Conservation (phyloP, 2,797 vertebrate genomes). For the Okamejei kenojei region DNA sequence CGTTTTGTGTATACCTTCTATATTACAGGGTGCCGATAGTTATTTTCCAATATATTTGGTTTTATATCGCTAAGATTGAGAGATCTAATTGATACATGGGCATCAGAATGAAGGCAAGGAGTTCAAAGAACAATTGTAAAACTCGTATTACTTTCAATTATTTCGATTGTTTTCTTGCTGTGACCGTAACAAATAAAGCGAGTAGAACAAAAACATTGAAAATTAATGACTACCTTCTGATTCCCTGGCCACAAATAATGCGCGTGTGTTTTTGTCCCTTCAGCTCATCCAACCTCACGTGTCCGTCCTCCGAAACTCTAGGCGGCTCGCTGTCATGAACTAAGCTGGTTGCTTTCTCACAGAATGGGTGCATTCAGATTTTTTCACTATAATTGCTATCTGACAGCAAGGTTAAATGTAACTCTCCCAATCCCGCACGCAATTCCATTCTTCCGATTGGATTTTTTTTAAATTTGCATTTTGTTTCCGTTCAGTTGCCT, state of each 20-base stretch:
- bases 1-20: neutral
- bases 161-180: neutral
- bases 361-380: neutral
- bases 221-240: neutral
- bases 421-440: neutral
- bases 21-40: neutral
- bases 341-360: neutral
- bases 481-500: neutral
- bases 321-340: neutral
- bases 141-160: neutral
- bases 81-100: neutral
- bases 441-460: neutral
- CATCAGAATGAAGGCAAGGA: neutral
- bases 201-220: neutral
- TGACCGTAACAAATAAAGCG: neutral
- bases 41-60: no score
- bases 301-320: neutral
- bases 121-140: neutral
- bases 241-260: neutral
- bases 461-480: neutral
- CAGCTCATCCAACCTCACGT: neutral
- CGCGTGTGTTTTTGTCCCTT: neutral
- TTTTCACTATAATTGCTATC: neutral
- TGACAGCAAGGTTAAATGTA: neutral
- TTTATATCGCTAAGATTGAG: neutral